Conservation (phyloP, 2,797 vertebrate species). For the Apodemus agrarius region DNA sequence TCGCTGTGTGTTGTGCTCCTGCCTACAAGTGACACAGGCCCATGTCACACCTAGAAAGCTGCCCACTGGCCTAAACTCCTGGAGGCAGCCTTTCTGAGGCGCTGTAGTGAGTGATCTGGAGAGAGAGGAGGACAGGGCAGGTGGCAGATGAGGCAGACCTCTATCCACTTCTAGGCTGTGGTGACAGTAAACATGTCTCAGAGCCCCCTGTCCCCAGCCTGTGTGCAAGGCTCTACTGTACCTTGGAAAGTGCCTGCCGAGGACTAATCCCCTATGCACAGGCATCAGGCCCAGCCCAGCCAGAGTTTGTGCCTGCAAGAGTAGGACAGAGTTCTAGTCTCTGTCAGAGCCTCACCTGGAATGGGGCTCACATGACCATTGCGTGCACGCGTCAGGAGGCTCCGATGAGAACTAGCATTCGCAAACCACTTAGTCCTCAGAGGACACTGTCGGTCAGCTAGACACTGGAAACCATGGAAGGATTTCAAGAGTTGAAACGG, state of each 20-base stretch:
- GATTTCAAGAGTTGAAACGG: background rate
- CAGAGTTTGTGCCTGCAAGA: background rate
- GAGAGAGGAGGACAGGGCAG: background rate
- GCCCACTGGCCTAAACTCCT: background rate
- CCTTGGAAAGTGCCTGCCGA: background rate
- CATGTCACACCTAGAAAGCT: background rate
- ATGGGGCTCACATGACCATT: background rate
- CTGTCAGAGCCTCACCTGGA: background rate
- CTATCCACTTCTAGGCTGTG: background rate
- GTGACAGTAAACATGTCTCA: background rate
- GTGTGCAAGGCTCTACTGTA: background rate
- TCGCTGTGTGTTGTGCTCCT: background rate
- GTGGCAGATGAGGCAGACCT: no score
- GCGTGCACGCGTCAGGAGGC: background rate
- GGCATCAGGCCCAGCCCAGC: background rate
- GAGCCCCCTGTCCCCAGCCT: background rate
- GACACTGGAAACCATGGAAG: background rate
- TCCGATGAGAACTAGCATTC: background rate
- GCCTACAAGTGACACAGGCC: background rate
- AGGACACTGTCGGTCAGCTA: background rate
- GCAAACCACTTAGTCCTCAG: background rate
- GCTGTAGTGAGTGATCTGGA: background rate
- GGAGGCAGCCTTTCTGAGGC: slow-evolving; percentile 37
- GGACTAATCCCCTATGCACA: background rate
- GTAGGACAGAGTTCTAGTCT: background rate